phyloP scores from a whole-genome alignment of 2,797 vertebrate species.

The Cryptoblepharus egeriae region DNA sequence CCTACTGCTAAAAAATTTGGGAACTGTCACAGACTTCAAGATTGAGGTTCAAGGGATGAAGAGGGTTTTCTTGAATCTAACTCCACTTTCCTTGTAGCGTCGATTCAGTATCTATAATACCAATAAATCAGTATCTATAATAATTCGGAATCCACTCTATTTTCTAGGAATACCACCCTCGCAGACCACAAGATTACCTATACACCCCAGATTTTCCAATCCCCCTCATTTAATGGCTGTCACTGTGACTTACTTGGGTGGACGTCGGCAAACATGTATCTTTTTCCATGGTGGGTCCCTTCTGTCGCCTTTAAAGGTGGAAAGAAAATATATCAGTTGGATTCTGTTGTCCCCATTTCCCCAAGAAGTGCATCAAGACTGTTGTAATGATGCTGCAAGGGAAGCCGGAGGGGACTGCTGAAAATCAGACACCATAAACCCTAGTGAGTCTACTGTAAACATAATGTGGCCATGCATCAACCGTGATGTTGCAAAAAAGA shows the following conservation, averaged over 20 bases:
- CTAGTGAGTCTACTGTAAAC: not conserved
- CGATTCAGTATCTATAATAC: too few species aligned
- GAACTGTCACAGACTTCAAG: too few species aligned
- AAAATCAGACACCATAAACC: not conserved
- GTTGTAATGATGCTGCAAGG: slow-evolving; percentile 19
- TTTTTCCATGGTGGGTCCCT: rapidly evolving
- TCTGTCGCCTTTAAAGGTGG: rapidly evolving
- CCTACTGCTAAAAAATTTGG: too few species aligned
- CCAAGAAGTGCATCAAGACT: not conserved
- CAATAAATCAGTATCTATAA: too few species aligned
- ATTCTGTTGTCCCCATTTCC: not conserved
- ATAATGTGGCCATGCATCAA: not conserved
- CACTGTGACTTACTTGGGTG: rapidly evolving
- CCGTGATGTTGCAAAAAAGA: rapidly evolving
- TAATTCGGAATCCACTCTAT: too few species aligned
- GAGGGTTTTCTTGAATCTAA: too few species aligned
- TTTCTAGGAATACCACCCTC: too few species aligned
- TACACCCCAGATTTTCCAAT: not conserved
- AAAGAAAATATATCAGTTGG: rapidly evolving
- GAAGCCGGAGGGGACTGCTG: slow-evolving; percentile 4
- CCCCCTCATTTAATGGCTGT: too few species aligned
- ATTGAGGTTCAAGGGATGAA: too few species aligned
- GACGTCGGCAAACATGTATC: rapidly evolving
- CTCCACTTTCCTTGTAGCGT: too few species aligned
- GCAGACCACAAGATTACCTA: too few species aligned